Evolutionary conservation across 1,140 invertebrate genomes (phyloP).

Genomic region (Lethocerus indicus): DNA sequence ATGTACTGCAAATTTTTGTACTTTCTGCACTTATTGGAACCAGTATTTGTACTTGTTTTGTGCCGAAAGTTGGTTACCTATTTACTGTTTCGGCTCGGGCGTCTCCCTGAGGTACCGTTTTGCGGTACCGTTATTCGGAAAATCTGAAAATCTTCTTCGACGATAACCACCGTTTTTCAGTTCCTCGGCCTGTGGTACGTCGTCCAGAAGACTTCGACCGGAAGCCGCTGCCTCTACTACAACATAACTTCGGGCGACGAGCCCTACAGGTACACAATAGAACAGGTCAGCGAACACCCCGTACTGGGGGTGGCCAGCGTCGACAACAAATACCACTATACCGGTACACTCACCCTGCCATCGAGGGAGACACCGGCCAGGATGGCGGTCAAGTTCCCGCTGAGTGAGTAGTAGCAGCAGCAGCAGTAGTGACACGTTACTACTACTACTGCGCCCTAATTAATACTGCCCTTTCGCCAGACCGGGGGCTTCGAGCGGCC

Average conservation of each 20-base stretch:
- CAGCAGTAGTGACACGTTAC: too few relatives aligned
- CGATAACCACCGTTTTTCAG: constrained; percentile 31
- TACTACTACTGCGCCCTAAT: too few relatives aligned
- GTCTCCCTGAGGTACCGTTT: too few relatives aligned
- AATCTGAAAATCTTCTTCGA: too few relatives aligned
- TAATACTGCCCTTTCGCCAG: too few relatives aligned
- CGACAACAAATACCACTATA: constrained; percentile 57
- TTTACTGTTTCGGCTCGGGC: too few relatives aligned
- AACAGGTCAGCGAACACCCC: constrained; percentile 56
- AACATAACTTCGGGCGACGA: constrained; percentile 48
- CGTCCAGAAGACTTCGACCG: constrained; percentile 66
- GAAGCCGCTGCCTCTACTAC: constrained; percentile 58
- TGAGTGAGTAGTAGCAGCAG: constrained; percentile 45
- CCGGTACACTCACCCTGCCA: constrained; percentile 38
- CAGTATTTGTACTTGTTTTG: not conserved
- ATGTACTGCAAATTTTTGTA: too few relatives aligned
- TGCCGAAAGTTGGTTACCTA: too few relatives aligned
- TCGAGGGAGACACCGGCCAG: constrained; percentile 43
- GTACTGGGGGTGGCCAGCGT: constrained; percentile 27
- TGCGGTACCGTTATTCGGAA: too few relatives aligned
- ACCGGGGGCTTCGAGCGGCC: too few relatives aligned
- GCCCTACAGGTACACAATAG: constrained; percentile 44
- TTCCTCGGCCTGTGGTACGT: constrained; percentile 67
- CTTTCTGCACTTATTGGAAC: too few relatives aligned
- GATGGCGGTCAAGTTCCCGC: constrained; percentile 57